Percentiles rank a stretch among this genome's conserved stretches.
Evolutionary conservation across 2,113 vertebrate genomes (phyloP).

Genomic region (Bettongia penicillata): DNA sequence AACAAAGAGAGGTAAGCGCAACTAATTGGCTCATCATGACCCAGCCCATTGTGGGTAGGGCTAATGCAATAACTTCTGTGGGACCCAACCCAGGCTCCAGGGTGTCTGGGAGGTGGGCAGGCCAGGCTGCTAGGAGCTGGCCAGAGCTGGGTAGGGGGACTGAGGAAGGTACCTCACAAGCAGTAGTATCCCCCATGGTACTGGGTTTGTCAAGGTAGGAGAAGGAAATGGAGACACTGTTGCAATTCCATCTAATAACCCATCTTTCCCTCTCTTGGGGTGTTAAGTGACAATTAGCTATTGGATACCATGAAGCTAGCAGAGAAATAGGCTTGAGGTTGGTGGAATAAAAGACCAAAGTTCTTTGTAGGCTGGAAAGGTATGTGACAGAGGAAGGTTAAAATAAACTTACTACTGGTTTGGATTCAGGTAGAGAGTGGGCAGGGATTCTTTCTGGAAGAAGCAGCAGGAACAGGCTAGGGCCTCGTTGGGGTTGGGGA

Average conservation of each 20-base stretch:
- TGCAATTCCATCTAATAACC: background rate
- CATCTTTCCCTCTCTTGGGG: background rate
- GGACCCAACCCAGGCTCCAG: slow-evolving; percentile 44
- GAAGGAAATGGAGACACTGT: background rate
- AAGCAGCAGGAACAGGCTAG: slow-evolving; percentile 18
- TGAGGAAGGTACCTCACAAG: background rate
- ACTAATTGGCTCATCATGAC: slow-evolving; percentile 65
- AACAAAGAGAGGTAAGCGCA: slow-evolving; percentile 44
- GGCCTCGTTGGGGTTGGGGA: slow-evolving; percentile 16
- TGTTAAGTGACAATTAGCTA: slow-evolving; percentile 18
- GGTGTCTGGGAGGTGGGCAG: background rate
- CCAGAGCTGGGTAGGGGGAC: slow-evolving; percentile 37
- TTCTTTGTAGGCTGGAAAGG: slow-evolving; percentile 58
- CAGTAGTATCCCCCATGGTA: background rate
- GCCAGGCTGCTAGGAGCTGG: slow-evolving; percentile 33
- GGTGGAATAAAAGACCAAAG: slow-evolving; percentile 63
- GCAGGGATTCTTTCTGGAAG: slow-evolving; percentile 42
- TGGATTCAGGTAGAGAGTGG: slow-evolving; percentile 37
- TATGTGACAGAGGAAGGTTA: slow-evolving; percentile 35
- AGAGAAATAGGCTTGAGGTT: slow-evolving; percentile 37
- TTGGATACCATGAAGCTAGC: slow-evolving; percentile 2
- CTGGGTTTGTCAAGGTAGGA: slow-evolving; percentile 27
- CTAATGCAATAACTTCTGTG: slow-evolving; percentile 43
- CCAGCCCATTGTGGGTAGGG: slow-evolving; percentile 45
- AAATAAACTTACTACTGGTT: slow-evolving; percentile 36